These are phyloP conservation scores for Caiman crocodilus DNA, from an alignment of 2,797 vertebrate genomes.

Conservation along the genomic window DNA sequence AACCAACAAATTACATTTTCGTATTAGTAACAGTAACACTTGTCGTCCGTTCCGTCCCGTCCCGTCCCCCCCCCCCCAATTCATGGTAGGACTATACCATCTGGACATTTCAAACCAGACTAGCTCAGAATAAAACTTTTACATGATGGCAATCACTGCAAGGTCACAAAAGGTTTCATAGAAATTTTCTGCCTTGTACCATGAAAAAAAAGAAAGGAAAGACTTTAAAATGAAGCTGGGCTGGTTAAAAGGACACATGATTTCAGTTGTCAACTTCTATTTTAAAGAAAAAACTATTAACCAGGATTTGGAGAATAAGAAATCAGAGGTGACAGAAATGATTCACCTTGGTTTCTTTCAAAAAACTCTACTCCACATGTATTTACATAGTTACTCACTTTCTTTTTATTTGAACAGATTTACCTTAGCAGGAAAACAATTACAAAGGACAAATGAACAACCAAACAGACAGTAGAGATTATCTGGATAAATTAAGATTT, in stretches of 20 bases:
- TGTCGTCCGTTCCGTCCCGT: no score
- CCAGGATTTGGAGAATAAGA: no score
- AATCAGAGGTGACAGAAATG: no score
- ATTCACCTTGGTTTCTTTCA: neutral
- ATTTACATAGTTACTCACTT: neutral
- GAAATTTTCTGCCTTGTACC: neutral
- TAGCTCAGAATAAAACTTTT: neutral
- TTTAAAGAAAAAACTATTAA: no score
- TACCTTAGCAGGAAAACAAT: neutral
- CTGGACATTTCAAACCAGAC: neutral
- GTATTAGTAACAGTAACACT: neutral
- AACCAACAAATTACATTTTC: neutral
- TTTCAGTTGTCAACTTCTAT: no score
- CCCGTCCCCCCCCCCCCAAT: neutral
- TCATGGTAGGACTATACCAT: neutral
- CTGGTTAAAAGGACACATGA: neutral
- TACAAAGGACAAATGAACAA: neutral
- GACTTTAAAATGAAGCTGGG: neutral
- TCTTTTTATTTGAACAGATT: neutral
- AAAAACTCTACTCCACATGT: neutral
- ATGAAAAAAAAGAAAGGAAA: neutral
- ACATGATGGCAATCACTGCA: neutral
- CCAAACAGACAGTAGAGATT: neutral
- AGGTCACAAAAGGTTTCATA: neutral
- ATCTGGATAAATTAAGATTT: neutral